These are phyloP conservation scores for Seira musarum DNA, from an alignment of 2,888 invertebrate genomes.

Conservation along the genomic window DNA sequence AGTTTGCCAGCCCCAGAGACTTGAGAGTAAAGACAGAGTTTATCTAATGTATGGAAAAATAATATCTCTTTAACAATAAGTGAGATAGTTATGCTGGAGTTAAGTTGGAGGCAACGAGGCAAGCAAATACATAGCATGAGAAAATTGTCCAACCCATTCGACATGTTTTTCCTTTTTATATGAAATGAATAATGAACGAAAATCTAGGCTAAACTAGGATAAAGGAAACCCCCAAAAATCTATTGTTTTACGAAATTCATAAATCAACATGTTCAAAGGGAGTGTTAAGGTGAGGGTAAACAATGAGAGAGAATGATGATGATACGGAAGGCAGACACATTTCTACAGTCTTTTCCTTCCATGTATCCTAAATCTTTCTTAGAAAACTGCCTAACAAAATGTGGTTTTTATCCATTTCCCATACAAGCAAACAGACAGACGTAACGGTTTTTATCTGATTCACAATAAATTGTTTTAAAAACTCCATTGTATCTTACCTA, in stretches of 20 bases:
- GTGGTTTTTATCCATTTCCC: background rate
- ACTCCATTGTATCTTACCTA: slow-evolving; percentile 47
- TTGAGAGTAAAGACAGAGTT: no score
- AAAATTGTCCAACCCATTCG: slow-evolving; percentile 9
- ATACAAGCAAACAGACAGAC: background rate
- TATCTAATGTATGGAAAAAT: no score
- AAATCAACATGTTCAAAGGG: background rate
- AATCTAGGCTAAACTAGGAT: background rate
- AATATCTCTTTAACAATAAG: no score
- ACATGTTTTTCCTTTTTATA: slow-evolving; percentile 35
- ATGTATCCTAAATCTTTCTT: background rate
- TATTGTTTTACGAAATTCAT: background rate
- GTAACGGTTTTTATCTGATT: background rate
- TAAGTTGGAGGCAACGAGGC: no score
- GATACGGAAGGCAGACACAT: no score
- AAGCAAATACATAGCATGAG: background rate
- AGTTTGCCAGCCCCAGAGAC: background rate
- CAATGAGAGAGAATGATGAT: background rate
- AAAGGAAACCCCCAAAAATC: background rate
- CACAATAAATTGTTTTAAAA: slow-evolving; percentile 6
- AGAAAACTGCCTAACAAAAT: background rate
- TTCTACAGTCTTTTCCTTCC: no score
- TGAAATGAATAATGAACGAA: background rate
- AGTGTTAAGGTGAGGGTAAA: background rate
- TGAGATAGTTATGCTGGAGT: no score